Conservation (phyloP, 2,113 vertebrate species). For the Alces alces region DNA sequence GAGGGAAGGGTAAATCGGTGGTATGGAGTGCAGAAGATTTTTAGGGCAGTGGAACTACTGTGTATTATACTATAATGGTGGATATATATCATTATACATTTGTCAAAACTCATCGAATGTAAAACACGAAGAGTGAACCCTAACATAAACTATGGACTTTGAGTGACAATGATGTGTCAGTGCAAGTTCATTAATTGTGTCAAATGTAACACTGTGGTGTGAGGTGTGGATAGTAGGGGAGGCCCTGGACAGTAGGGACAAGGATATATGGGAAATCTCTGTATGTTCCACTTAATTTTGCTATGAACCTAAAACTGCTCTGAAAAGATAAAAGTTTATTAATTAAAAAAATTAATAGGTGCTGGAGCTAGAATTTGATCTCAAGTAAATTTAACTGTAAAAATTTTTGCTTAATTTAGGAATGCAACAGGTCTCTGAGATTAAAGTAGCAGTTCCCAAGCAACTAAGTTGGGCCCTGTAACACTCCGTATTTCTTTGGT, state of each 20-base stretch:
- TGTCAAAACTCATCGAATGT: neutral
- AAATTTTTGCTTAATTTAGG: neutral
- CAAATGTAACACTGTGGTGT: neutral
- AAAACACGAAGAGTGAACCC: neutral
- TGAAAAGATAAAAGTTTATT: neutral
- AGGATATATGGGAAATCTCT: neutral
- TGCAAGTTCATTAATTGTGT: neutral
- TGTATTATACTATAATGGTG: neutral
- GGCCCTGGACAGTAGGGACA: no score
- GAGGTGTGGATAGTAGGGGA: neutral
- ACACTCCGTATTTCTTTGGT: neutral
- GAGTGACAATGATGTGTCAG: neutral
- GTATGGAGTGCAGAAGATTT: neutral
- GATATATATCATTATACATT: neutral
- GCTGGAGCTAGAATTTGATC: neutral
- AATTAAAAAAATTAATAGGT: neutral
- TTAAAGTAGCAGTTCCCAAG: neutral
- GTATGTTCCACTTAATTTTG: neutral
- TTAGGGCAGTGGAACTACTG: neutral
- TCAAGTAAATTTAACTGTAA: neutral
- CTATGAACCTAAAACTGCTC: neutral
- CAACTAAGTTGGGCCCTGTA: no score
- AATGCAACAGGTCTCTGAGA: neutral
- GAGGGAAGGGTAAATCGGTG: neutral
- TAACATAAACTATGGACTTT: neutral